Evolutionary conservation across 2,797 vertebrate species (phyloP), one percentile per base, ranked within the genome.

Genomic region (Xenopus petersii): DNA sequence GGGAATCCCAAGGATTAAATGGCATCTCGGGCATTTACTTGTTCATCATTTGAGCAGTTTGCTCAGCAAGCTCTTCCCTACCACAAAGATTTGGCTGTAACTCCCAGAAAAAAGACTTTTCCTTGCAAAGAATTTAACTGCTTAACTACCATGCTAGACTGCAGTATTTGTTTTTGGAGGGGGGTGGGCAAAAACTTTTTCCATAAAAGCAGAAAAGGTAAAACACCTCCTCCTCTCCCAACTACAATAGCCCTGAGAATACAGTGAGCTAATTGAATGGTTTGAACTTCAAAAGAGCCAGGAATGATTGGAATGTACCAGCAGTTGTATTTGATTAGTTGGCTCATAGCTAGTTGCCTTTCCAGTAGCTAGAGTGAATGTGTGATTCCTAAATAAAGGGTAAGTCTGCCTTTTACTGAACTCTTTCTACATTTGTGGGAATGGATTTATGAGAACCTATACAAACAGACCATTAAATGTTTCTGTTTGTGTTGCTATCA

Each of bases 1-100:
- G 81, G 73, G 64, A 83, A 83, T 82, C 81, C 81, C 82, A 51
- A 73, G 70, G 80, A 82, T 15, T 82, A 80, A 81, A 76, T 84
- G 84, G 82, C 80, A 85, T 83, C 79, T 84, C 79, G 70, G 81
- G 84, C 80, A 86, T 88, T 82, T 81, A 74, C 85, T 86, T 86
- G 80, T 86, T 85, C 81, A 65, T 42, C 74, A 81, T 85, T 83
- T 84, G 81, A 83, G 83, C 80, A 84, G 83, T 80, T 80, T 81
- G 81, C 46, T 26, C 82, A 74, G 66, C 60, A 69, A 30, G 59
- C 11, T 11, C n/a, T 36, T 73, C 59, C 26, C 54, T 15, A 60
- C 76, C 71, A 84, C 84, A 86, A 87, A 87, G 75, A 75, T 60
- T 82, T 83, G 81, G 83, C 82, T 84, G 79, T 42, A 82, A 82